Evolutionary conservation across 2,113 vertebrate species (phyloP), one percentile per base, ranked within the genome.

Genomic region (Nematolebias whitei): DNA sequence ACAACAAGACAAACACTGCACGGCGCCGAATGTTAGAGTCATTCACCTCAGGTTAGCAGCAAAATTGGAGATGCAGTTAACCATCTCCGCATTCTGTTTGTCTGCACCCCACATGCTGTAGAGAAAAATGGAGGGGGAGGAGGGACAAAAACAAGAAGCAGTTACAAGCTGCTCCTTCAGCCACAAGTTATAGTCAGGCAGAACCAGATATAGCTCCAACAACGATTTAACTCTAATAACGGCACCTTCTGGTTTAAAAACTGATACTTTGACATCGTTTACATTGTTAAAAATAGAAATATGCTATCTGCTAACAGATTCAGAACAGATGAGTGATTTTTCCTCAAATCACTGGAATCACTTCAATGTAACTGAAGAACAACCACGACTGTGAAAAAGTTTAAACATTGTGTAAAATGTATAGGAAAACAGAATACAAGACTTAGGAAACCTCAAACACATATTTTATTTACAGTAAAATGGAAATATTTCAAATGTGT

Each of bases 1-100:
- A 61, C 41, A 58, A 57, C 57, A 45, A 48, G 56, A 60, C 59
- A 10, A 32, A 52, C 57, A 63, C 65, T n/a, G 76, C 43, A 15
- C 0, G 5, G 61, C 52, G 16, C 41, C 38, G 38, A 47, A 61
- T 38, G 75, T 73, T 66, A 61, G n/a, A 56, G 77, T 81, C 74
- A 91, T 88, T 93, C 91, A 93, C 92, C 92, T 93, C 82, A 92
- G 87, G 87, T 92, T 92, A 89, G 92, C 86, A 50, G 90, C 89
- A 75, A 91, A 89, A 87, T 76, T 88, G 87, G 92, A 93, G 89
- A 91, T 89, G 90, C 91, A 91, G 91, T 89, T 91, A 89, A 84
- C 85, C 91, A 91, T 92, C 82, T 92, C 91, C 54, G 83, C 90
- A 78, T 82, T 91, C 83, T 93, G 91, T 82, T 91, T 93, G 68